These are phyloP conservation scores for Altica lythri DNA, from an alignment of 2,888 invertebrate genomes.

Conservation along the genomic window DNA sequence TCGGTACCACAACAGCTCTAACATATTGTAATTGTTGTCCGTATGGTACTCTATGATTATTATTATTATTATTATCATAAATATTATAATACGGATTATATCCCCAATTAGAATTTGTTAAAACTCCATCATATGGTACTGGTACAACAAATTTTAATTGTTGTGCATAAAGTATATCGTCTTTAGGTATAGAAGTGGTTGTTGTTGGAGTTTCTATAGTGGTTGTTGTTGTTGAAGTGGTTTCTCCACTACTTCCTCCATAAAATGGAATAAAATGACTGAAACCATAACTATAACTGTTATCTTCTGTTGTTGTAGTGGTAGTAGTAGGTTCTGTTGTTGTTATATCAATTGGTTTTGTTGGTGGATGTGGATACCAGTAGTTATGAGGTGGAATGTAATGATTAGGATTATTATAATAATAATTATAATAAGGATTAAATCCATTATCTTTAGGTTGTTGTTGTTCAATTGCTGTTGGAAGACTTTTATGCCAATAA, in stretches of 20 bases:
- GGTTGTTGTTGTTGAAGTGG: slow-evolving; percentile 38
- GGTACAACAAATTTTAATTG: slow-evolving; percentile 54
- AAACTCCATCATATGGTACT: slow-evolving; percentile 43
- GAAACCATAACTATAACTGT: slow-evolving; percentile 30
- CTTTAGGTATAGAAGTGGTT: slow-evolving; percentile 30
- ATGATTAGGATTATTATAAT: slow-evolving; percentile 4
- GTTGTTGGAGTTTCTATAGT: slow-evolving; percentile 38
- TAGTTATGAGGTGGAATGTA: slow-evolving; percentile 6
- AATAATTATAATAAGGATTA: slow-evolving; percentile 6
- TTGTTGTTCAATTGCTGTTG: slow-evolving; percentile 41
- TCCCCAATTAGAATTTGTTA: slow-evolving; percentile 30
- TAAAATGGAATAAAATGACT: slow-evolving; percentile 36
- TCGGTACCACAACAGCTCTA: slow-evolving; percentile 49
- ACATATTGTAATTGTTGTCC: slow-evolving; percentile 52
- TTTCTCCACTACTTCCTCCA: slow-evolving; percentile 25
- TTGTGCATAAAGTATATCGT: slow-evolving; percentile 39
- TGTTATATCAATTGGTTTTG: slow-evolving; percentile 18
- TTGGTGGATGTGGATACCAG: neutral
- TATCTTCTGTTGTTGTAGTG: slow-evolving; percentile 32
- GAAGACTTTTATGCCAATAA: slow-evolving; percentile 53
- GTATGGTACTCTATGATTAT: slow-evolving; percentile 51
- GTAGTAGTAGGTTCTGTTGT: slow-evolving; percentile 28
- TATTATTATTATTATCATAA: slow-evolving; percentile 52
- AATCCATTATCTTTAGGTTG: slow-evolving; percentile 1
- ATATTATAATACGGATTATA: slow-evolving; percentile 48